These are phyloP conservation scores for Cherax quadricarinatus DNA, from an alignment of 1,140 invertebrate species.

Conservation along the genomic window DNA sequence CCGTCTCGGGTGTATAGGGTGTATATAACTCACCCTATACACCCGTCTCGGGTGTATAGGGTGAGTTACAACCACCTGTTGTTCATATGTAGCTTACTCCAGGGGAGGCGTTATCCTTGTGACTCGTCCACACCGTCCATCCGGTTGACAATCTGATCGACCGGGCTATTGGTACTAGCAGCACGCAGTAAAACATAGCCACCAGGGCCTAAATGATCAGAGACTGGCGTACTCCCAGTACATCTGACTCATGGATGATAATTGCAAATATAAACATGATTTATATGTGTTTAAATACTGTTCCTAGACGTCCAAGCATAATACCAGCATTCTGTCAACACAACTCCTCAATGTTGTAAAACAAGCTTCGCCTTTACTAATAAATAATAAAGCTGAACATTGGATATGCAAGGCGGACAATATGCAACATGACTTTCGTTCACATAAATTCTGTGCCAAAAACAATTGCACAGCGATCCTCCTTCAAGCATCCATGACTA, in stretches of 20 bases:
- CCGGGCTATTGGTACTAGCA: no score
- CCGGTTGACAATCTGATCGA: no score
- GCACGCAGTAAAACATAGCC: no score
- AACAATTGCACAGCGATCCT: conserved; percentile 41
- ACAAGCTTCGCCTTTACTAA: neutral
- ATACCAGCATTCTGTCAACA: neutral
- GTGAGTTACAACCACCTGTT: no score
- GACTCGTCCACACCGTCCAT: no score
- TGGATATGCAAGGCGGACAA: conserved; percentile 48
- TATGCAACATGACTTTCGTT: conserved; percentile 44
- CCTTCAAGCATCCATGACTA: conserved; percentile 1
- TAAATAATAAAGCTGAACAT: conserved; percentile 1
- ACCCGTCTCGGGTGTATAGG: no score
- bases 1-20: no score
- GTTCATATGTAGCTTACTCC: no score
- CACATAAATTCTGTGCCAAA: conserved; percentile 29
- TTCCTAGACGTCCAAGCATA: conserved; percentile 6
- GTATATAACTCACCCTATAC: no score
- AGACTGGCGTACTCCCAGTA: no score
- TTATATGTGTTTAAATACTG: conserved; percentile 1
- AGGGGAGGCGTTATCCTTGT: no score
- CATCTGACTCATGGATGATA: neutral
- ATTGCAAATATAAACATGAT: conserved; percentile 22
- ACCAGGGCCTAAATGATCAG: no score
- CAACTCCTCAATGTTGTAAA: neutral